Evolutionary conservation across 2,888 invertebrate genomes (phyloP).

Genomic region (Epinotia bilunana): DNA sequence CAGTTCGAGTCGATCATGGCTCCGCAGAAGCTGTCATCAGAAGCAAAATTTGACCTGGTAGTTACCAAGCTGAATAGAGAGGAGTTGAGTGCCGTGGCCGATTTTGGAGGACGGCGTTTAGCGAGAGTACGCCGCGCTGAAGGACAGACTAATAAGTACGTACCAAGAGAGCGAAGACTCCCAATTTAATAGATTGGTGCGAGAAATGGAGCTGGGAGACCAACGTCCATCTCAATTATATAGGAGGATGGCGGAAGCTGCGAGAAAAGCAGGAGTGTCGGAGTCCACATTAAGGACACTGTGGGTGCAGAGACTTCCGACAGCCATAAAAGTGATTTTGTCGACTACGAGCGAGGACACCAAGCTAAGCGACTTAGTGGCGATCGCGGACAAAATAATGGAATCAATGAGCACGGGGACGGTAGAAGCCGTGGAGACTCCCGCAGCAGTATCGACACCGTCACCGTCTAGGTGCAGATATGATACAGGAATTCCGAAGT

Average conservation of each 20-base stretch:
- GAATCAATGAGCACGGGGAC: background rate
- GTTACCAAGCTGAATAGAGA: conserved; percentile 45
- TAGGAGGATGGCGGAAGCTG: conserved; percentile 11
- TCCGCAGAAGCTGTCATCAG: conserved; percentile 15
- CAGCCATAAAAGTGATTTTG: background rate
- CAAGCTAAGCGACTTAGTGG: background rate
- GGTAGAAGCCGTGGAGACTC: background rate
- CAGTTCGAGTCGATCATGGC: conserved; percentile 46
- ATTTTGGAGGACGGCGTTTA: conserved; percentile 6
- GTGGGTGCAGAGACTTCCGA: background rate
- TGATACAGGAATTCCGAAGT: no score
- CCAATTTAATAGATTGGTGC: conserved; percentile 8
- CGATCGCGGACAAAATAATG: background rate
- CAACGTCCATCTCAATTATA: conserved; percentile 7
- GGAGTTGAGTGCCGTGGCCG: conserved; percentile 31
- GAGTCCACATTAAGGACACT: background rate
- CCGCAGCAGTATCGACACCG: no score
- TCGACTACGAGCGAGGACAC: background rate
- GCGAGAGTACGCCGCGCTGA: background rate
- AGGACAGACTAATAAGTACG: background rate
- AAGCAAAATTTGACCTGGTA: conserved; percentile 45
- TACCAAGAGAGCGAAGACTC: conserved; percentile 4
- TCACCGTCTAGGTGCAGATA: no score
- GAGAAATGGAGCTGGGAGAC: conserved; percentile 1
- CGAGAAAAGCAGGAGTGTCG: background rate